These are phyloP conservation scores for Lamprologus ornatipinnis DNA, from an alignment of 2,113 vertebrate species.

Conservation along the genomic window DNA sequence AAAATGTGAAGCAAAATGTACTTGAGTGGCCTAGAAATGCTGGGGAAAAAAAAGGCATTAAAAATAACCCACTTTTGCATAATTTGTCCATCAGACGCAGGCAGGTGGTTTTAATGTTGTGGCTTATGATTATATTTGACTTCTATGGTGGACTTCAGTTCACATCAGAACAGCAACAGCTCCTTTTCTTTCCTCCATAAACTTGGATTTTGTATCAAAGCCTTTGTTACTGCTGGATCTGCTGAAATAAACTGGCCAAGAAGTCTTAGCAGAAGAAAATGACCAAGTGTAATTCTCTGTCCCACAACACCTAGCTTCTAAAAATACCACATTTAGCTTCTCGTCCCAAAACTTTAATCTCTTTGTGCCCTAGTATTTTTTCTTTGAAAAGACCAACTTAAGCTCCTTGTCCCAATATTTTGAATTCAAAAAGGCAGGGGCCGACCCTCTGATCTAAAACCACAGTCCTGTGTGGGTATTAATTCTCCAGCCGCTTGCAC, in stretches of 20 bases:
- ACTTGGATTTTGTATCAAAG: background rate
- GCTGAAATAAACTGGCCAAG: background rate
- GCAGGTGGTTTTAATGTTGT: background rate
- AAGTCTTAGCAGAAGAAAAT: background rate
- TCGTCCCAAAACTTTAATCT: background rate
- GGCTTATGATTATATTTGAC: fast-evolving
- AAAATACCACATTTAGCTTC: background rate
- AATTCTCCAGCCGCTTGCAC: background rate
- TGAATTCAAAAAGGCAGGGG: background rate
- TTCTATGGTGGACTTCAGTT: background rate
- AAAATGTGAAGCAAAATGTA: background rate
- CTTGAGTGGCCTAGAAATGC: background rate
- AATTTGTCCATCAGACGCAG: fast-evolving
- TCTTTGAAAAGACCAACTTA: constrained; percentile 9
- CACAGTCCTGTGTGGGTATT: constrained; percentile 4
- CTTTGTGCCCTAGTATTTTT: constrained; percentile 33
- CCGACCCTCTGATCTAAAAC: background rate
- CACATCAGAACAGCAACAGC: background rate
- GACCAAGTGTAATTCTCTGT: background rate
- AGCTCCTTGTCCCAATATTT: constrained; percentile 52
- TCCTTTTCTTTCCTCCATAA: background rate
- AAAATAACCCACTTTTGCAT: background rate
- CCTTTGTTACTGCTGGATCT: background rate
- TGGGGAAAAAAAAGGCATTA: background rate
- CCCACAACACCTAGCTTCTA: background rate